Evolutionary conservation across 2,888 invertebrate species (phyloP), one percentile per base, ranked within the genome.

Genomic region (Lithosia quadra): DNA sequence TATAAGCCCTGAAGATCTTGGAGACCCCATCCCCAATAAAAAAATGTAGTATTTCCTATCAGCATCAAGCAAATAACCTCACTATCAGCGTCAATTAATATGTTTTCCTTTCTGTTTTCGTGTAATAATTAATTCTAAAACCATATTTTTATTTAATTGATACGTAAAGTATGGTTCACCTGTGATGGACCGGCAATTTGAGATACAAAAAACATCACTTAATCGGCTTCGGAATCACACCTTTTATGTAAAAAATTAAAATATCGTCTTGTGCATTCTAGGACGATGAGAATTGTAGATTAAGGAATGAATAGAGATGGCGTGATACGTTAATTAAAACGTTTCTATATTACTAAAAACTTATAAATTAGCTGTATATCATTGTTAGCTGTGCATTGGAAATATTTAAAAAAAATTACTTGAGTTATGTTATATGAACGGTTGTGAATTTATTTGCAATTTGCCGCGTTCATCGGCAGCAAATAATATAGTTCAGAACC

Each of bases 211-310:
- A 87, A 79, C 74, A 76, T 78, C 76, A 75, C 77, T 85, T 89
- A 90, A 92, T 93, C 92, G 86, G 85, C 84, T 85, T 84, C 81
- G 87, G 91, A 90, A 93, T 94, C 94, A 93, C 94, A 94, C 94
- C 92, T 93, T 94, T 91, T 81, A 88, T 84, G 88, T 89, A 94
- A 94, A 94, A 93, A 93, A 91, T 82, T 85, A 78, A 86, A 87
- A 86, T 86, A 88, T 84, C 90, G 88, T 85, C 92, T 89, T 92
- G 91, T 90, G 87, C 87, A 86, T 83, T 84, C 81, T 87, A 74
- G 76, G 71, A 80, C 77, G 79, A 80, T 75, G 76, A 74, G 71
- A 74, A 57, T 67, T 63, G 72, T 73, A 86, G 87, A 84, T 62
- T 58, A 78, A 73, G 0, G 22, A 81, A 80, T 3, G 5, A 22